These are phyloP conservation scores for Bombylius discolor DNA, from an alignment of 2,888 invertebrate species.

Conservation along the genomic window DNA sequence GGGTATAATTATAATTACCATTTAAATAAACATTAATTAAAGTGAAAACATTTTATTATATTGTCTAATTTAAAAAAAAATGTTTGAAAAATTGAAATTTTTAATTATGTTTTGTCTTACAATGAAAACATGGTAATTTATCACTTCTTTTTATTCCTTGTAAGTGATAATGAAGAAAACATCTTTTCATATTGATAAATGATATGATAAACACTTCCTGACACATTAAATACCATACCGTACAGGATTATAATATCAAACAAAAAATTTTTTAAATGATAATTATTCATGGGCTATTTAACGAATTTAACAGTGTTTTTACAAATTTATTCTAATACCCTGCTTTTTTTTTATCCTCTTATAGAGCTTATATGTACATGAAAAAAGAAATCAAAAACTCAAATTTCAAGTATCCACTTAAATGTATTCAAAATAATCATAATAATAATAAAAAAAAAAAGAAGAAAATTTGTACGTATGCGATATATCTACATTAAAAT, in stretches of 20 bases:
- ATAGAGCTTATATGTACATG: background rate
- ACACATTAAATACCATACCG: background rate
- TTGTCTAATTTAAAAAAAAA: too few species aligned
- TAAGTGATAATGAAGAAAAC: too few species aligned
- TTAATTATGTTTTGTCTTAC: too few species aligned
- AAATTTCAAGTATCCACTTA: constrained; percentile 9
- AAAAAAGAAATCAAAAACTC: constrained; percentile 12
- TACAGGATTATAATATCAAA: too few species aligned
- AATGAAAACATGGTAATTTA: too few species aligned
- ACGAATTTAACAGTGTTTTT: constrained; percentile 11
- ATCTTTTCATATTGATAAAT: background rate
- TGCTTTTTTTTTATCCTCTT: background rate
- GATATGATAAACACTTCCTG: background rate
- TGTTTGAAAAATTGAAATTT: too few species aligned
- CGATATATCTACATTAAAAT: too few species aligned
- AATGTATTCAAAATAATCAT: background rate
- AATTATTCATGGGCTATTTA: constrained; percentile 11
- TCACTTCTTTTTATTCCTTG: too few species aligned
- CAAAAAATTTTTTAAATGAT: background rate
- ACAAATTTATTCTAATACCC: background rate
- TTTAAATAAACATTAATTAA: too few species aligned
- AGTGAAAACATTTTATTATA: too few species aligned
- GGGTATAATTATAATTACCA: too few species aligned
- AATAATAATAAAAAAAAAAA: background rate
- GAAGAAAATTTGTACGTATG: background rate